Conservation (phyloP, 2,888 invertebrate species). For the Cloeon dipterum region DNA sequence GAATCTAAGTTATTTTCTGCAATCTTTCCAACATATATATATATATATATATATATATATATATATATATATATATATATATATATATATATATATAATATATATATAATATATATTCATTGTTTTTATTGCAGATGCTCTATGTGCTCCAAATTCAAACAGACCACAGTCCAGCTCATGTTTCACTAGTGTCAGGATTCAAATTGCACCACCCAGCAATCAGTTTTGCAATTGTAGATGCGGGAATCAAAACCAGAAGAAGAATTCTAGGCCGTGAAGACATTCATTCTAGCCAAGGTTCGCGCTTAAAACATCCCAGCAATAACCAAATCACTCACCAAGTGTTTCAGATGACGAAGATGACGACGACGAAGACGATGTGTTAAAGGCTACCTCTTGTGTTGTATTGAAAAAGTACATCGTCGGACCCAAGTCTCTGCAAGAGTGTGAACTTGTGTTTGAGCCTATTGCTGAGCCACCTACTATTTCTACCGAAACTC, state of each 20-base stretch:
- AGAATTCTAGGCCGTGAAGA: not conserved
- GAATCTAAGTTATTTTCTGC: no score
- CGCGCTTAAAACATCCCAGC: no score
- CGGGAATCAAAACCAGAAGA: constrained; percentile 23
- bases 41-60: no score
- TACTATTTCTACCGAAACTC: not conserved
- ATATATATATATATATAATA: no score
- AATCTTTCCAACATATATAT: no score
- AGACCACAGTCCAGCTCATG: constrained; percentile 32
- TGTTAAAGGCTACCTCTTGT: constrained; percentile 16
- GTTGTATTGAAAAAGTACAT: constrained; percentile 40
- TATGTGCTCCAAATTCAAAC: constrained; percentile 56
- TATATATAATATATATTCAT: no score
- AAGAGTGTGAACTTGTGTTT: constrained; percentile 56
- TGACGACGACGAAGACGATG: constrained; percentile 27
- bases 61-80: no score
- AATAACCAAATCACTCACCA: no score
- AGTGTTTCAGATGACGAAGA: constrained; percentile 24
- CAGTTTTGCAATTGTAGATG: constrained; percentile 71
- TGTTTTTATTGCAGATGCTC: constrained; percentile 31
- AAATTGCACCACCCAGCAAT: constrained; percentile 67
- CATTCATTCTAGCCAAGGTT: no score
- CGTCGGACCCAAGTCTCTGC: constrained; percentile 72
- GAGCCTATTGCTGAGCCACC: constrained; percentile 6
- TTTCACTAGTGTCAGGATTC: constrained; percentile 64